phyloP scores from a whole-genome alignment of 2,113 vertebrate genomes.

The Pteruthius melanotis region DNA sequence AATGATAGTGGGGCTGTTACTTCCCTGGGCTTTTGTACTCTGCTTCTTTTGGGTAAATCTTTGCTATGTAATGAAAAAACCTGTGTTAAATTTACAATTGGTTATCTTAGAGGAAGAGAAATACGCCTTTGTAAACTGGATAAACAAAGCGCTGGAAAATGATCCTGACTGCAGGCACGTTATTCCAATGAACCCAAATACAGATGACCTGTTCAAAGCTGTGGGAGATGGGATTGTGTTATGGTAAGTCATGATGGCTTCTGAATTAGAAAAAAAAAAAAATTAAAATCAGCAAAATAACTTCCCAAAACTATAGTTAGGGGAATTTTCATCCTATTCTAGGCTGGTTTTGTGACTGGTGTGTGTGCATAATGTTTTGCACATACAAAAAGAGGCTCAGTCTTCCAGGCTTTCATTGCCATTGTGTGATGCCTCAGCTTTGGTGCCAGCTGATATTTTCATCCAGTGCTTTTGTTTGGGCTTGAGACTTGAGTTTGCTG shows the following conservation, averaged over 20 bases:
- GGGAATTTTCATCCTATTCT: neutral
- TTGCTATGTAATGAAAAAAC: neutral
- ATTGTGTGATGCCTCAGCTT: neutral
- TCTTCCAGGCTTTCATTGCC: neutral
- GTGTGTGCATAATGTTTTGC: neutral
- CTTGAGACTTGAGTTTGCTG: neutral
- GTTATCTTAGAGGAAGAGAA: constrained; percentile 87
- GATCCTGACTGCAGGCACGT: constrained; percentile 85
- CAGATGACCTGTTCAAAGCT: constrained; percentile 85
- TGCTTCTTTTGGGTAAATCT: neutral
- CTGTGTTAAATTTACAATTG: neutral
- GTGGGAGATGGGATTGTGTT: constrained; percentile 87
- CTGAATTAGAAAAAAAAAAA: neutral
- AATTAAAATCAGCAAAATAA: neutral
- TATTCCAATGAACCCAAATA: constrained; percentile 88
- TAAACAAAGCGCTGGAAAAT: constrained; percentile 88
- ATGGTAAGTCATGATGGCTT: constrained; percentile 77
- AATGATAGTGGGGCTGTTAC: neutral
- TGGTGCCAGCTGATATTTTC: neutral
- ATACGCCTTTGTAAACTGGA: constrained; percentile 93
- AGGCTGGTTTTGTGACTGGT: neutral
- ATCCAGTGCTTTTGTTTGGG: neutral
- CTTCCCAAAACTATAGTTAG: neutral
- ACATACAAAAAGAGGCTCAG: neutral
- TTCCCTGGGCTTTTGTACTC: neutral